Evolutionary conservation across 2,888 invertebrate genomes (phyloP), one percentile per base, ranked within the genome.

Genomic region (Protophormia terraenovae): DNA sequence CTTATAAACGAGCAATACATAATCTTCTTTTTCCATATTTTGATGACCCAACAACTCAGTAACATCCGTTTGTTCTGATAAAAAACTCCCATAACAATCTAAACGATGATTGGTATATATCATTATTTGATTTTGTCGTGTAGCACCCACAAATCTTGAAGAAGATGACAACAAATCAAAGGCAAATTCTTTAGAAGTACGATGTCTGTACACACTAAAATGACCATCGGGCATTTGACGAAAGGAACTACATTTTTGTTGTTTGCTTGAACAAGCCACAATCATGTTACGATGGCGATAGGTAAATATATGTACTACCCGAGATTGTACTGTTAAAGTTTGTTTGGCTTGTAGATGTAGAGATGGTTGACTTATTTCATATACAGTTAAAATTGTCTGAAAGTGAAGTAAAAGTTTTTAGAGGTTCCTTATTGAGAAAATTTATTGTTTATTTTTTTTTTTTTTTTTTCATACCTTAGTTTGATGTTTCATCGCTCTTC

Each of bases 11-110:
- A 92, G 22, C 50, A 92, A 12, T 10, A 91, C 50, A 67, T 89
- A 92, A 27, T 87, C 87, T 19, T 90, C 89, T 16, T 89, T 90
- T 8, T 83, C 86, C 0, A 72, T 12, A 64, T 89, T 91, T 62
- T 89, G 89, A 7, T 87, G 88, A 3, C 88, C 82, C 16, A 92
- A 50, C 4, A 87, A 86, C n/a, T 71, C 86, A 0, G 77, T 35
- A 1, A 90, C 88, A 27, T 89, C 84, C 10, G 64, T 35, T 6
- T 88, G 86, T n/a, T 89, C 87, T 0, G 87, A 86, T 0, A 80
- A 84, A 22, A 90, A 91, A 27, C 89, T 90, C 16, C 88, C 90
- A 75, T 89, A 91, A 80, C 92, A 92, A 72, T 91, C 91, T 85
- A 92, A 77, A 1, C 89, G 89, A 7, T 88, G 86, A 71, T 87